Evolutionary conservation across 1,140 invertebrate genomes (phyloP).

Genomic region (Formica selysi): DNA sequence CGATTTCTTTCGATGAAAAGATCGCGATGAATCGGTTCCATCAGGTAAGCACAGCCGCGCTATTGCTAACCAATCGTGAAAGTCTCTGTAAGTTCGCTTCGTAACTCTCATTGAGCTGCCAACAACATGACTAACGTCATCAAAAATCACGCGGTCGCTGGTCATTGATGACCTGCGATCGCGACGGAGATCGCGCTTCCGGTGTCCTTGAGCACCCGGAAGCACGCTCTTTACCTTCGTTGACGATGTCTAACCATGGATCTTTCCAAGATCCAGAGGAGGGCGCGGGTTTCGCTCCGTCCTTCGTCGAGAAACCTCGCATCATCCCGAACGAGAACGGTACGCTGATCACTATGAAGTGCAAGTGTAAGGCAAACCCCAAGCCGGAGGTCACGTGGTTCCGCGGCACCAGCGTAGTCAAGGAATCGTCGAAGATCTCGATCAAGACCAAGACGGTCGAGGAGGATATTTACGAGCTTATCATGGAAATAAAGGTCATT

Average conservation of each 20-base stretch:
- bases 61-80: constrained; percentile 63
- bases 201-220: constrained; percentile 9
- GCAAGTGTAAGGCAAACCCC: constrained; percentile 97
- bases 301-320: constrained; percentile 98
- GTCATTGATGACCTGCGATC: constrained; percentile 11
- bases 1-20: constrained; percentile 25
- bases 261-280: constrained; percentile 93
- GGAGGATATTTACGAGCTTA: constrained; percentile 95
- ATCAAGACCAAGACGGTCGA: constrained; percentile 91
- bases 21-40: constrained; percentile 8
- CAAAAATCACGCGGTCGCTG: constrained; percentile 27
- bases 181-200: constrained; percentile 12
- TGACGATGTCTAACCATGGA: constrained; percentile 78
- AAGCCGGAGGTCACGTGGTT: constrained; percentile 96
- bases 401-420: constrained; percentile 94
- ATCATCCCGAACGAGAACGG: constrained; percentile 99
- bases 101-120: constrained; percentile 38
- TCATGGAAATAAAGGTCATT: constrained; percentile 94
- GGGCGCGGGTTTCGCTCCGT: constrained; percentile 95
- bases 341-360: constrained; percentile 98
- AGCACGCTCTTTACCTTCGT: not conserved
- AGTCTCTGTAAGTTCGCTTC: constrained; percentile 65
- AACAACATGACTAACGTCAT: constrained; percentile 59
- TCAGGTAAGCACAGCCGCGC: constrained; percentile 66
- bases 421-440: constrained; percentile 94